Conservation (phyloP, 2,113 vertebrate species). For the Datnioides undecimradiatus region DNA sequence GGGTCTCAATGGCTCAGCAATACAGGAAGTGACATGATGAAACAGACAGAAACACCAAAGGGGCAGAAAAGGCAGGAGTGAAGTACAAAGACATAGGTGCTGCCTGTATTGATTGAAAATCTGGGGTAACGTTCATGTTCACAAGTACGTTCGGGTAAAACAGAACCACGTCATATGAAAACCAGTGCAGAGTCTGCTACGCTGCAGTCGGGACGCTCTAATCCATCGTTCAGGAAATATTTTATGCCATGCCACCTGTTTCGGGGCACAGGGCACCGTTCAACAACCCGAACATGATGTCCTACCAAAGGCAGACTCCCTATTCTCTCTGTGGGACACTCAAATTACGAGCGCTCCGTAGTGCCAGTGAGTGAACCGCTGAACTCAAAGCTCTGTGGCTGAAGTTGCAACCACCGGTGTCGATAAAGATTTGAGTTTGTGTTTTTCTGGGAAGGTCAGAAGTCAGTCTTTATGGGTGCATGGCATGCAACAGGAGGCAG, state of each 20-base stretch:
- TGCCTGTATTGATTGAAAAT: too few relatives aligned
- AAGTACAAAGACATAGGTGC: not conserved
- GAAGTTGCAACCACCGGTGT: not conserved
- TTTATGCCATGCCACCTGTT: conserved; percentile 5
- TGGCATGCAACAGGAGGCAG: not conserved
- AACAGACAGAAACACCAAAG: not conserved
- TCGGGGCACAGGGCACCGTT: not conserved
- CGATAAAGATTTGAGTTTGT: not conserved
- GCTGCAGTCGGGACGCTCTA: not conserved
- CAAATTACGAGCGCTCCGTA: not conserved
- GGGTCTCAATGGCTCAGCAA: not conserved
- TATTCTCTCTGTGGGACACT: not conserved
- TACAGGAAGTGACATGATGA: not conserved
- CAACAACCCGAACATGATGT: not conserved
- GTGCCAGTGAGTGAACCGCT: not conserved
- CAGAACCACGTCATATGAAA: not conserved
- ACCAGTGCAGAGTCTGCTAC: not conserved
- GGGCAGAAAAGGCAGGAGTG: not conserved
- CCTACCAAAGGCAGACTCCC: not conserved
- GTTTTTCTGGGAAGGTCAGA: not conserved
- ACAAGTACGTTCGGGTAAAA: not conserved
- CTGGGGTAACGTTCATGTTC: not conserved
- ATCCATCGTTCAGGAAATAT: not conserved
- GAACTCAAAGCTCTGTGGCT: not conserved
- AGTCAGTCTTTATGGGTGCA: too few relatives aligned